Base-by-base conservation (phyloP, 2,888 invertebrate genomes). In the Rhamnusium bicolor region DNA sequence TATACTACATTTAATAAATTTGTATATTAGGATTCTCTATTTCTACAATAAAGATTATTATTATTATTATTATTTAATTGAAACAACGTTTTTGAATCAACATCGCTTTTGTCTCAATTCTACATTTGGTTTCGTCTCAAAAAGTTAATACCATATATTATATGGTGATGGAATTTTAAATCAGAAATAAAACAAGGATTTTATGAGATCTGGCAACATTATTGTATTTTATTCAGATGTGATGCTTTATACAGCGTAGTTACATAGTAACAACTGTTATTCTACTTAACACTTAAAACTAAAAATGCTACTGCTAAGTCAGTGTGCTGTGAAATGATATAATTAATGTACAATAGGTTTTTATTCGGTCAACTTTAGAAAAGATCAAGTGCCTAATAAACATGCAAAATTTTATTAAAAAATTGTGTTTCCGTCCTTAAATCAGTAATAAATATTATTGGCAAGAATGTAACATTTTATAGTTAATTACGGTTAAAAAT, bases 251-350 rank as follows among this genome's bases (percentile, higher is more conserved):
- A 89, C 88, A 89, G 91, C 90, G 90, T 90, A 92, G 91, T 92
- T 92, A 92, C 92, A 92, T 91, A 92, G 92, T 92, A 92, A 92
- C 92, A 91, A 92, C 91, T 90, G 90, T 85, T 86, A 80, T 73
- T 91, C 91, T 87, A 87, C 86, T 86, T 85, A 92, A 92, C 92
- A 92, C 91, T 92, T 92, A 92, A 85, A 91, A 92, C 91, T 92
- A 91, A 92, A 90, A 91, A 91, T 90, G 89, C 91, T 91, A 91
- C 90, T 89, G 90, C 90, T 90, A 89, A 84, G 84, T 85, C 83
- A 89, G 89, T 89, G 89, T 87, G 86, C 86, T 84, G 85, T 85
- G 85, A 87, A 87, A 87, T 86, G 85, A 87, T 86, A 86, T 86
- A 84, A 81, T 79, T 70, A 81, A 78, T 81, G 75, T 80, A 79